Evolutionary conservation across 64 coral and sea anemone species (phyloP).

Genomic region (Acropora tenuis): DNA sequence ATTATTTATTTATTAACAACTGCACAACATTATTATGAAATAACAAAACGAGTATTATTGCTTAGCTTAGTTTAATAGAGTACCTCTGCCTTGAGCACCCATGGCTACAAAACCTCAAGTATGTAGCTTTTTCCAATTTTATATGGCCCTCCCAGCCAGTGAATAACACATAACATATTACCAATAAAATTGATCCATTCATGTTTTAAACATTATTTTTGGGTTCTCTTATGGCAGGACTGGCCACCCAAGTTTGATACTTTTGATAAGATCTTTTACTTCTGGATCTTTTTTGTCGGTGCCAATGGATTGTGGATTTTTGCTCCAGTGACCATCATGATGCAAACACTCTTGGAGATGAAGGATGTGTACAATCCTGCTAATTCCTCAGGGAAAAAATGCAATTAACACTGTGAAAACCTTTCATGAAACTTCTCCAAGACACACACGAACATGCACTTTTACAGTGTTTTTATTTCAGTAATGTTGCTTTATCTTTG

Average conservation of each 20-base stretch:
- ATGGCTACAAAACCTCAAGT: too few species aligned
- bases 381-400: neutral
- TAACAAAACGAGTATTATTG: too few species aligned
- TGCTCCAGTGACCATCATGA: conserved; percentile 64
- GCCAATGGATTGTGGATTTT: conserved; percentile 76
- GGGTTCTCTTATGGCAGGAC: conserved; percentile 32
- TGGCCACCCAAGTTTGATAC: conserved; percentile 83
- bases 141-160: too few species aligned
- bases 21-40: too few species aligned
- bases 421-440: neutral
- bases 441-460: too few species aligned
- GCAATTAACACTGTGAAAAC: neutral
- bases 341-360: conserved; percentile 65
- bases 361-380: conserved; percentile 40
- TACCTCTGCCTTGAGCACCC: too few species aligned
- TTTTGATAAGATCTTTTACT: conserved; percentile 89
- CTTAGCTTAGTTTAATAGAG: too few species aligned
- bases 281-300: conserved; percentile 94
- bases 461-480: too few species aligned
- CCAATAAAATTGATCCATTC: neutral
- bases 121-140: too few species aligned
- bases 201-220: neutral
- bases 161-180: too few species aligned
- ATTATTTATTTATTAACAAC: too few species aligned
- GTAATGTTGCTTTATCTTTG: too few species aligned